Evolutionary conservation across 2,888 invertebrate species (phyloP), one percentile per base, ranked within the genome.

Genomic region (Cetonia aurata): DNA sequence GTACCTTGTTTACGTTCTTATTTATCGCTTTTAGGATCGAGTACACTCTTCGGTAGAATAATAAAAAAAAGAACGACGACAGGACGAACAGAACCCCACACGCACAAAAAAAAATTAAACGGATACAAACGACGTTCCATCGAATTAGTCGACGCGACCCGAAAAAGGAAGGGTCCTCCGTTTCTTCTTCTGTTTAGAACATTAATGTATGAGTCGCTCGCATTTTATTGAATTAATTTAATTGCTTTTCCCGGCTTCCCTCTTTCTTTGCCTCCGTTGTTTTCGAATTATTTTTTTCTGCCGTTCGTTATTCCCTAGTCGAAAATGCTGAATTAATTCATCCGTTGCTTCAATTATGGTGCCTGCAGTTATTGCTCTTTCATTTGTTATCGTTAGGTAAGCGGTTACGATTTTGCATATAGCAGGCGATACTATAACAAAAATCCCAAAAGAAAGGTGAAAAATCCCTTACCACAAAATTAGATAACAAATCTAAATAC

Each of bases 191-290:
- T 55, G 67, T 68, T 67, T 71, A 71, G 70, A 71, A 68, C 73
- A 74, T 72, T 72, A 75, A 74, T 77, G 76, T 71, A 72, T 70
- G 75, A 71, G 74, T 74, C 75, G 75, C 74, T 76, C 62, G 62
- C 62, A 65, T 76, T 77, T 79, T 79, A 79, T 79, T 77, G 76
- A 79, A 79, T 79, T 78, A 78, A 79, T 79, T 79, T 79, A 79
- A 79, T 78, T 78, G 80, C 75, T 73, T 74, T 69, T 67, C 57
- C 60, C 37, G 60, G 4, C 62, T 50, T 65, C 62, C 62, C 62
- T 65, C 62, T 50, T 65, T 65, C 48, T 65, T 65, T 65, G 37
- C 33, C 37, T 37, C 19, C 37, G 50, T 65, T 52, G 62, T 65
- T 65, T 52, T 48, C 19, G 33, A 6, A 65, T n/a, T 31, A 42